phyloP scores from a whole-genome alignment of 2,888 invertebrate species.

The Steinernema scapterisci region DNA sequence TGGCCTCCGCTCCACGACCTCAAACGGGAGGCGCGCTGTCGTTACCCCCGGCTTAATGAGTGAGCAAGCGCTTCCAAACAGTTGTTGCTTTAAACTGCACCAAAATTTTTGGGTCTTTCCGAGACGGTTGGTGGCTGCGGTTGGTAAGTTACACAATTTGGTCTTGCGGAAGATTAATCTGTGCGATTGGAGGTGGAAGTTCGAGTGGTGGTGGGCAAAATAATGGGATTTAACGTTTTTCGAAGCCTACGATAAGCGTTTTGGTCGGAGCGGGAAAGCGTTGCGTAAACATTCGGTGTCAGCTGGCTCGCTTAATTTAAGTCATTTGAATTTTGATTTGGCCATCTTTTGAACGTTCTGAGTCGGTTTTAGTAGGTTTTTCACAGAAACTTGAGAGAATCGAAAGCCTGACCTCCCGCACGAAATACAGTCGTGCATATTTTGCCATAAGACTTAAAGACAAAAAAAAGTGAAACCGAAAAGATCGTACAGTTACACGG shows the following conservation, averaged over 20 bases:
- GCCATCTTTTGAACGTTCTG: too few species aligned
- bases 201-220: slow-evolving; percentile 3
- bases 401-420: too few species aligned
- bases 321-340: too few species aligned
- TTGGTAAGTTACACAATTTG: slow-evolving; percentile 30
- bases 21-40: slow-evolving; percentile 24
- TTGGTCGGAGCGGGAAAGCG: too few species aligned
- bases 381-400: too few species aligned
- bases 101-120: background rate
- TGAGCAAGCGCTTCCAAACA: background rate
- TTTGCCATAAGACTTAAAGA: too few species aligned
- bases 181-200: background rate
- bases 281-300: too few species aligned
- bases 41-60: slow-evolving; percentile 16
- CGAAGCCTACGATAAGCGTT: too few species aligned
- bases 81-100: slow-evolving; percentile 29
- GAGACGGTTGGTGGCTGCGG: slow-evolving; percentile 11
- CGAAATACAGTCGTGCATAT: too few species aligned
- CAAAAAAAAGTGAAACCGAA: background rate
- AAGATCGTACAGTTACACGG: background rate
- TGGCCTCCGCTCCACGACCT: background rate
- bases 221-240: background rate
- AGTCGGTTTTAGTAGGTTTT: too few species aligned
- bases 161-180: slow-evolving; percentile 16
- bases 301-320: too few species aligned